Percentiles rank a stretch among this genome's conserved stretches.
Evolutionary conservation across 1,140 invertebrate species (phyloP).

Genomic region (Ditylenchus dipsaci): DNA sequence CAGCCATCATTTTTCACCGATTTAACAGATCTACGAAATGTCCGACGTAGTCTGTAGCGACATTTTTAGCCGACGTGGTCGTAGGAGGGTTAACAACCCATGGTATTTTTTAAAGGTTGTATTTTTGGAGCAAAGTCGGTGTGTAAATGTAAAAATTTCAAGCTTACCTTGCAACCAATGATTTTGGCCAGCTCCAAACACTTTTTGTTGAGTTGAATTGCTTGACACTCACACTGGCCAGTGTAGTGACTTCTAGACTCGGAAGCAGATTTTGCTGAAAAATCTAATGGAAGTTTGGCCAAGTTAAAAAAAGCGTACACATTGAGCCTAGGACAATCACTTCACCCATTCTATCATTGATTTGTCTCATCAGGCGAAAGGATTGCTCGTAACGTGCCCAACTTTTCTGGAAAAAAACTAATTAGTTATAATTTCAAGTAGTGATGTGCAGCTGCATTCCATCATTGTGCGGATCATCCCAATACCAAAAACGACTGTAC

Average conservation of each 20-base stretch:
- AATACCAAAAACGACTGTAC: too few species aligned
- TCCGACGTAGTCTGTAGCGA: too few species aligned
- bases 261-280: conserved; percentile 56
- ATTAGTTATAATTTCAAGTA: too few species aligned
- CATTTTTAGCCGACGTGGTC: too few species aligned
- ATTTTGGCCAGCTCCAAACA: conserved; percentile 55
- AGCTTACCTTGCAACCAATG: conserved; percentile 52
- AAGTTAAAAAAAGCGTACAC: neutral
- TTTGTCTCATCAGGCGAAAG: conserved; percentile 52
- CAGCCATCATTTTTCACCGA: too few species aligned
- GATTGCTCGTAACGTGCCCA: conserved; percentile 58
- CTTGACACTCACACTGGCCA: conserved; percentile 57
- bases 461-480: too few species aligned
- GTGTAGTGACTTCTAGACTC: conserved; percentile 54
- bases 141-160: neutral
- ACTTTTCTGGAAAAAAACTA: conserved; percentile 48
- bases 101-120: too few species aligned
- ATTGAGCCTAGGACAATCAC: conserved; percentile 50
- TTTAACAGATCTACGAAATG: too few species aligned
- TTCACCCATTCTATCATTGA: conserved; percentile 56
- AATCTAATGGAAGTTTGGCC: neutral
- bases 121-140: too few species aligned
- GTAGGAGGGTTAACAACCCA: too few species aligned
- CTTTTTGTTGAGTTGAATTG: conserved; percentile 53
- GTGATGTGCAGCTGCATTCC: too few species aligned